Percentiles rank a stretch among this genome's conserved stretches.
Conservation (phyloP, 2,888 invertebrate species). For the Odontothrips loti region DNA sequence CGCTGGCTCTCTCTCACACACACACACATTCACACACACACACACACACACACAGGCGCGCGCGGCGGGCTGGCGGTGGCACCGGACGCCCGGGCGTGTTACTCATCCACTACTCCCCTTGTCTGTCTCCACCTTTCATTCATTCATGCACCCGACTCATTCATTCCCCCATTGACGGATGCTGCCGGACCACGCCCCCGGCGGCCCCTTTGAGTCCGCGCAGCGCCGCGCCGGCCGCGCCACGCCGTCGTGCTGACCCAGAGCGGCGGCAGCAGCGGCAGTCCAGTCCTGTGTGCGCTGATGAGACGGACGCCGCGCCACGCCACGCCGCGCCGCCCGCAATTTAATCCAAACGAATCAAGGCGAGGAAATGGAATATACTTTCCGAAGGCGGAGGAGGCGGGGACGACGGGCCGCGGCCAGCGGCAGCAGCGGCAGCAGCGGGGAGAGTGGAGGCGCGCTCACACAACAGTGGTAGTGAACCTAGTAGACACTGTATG, state of each 20-base stretch:
- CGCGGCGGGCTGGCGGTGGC: no score
- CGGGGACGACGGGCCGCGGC: not conserved
- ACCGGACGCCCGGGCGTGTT: no score
- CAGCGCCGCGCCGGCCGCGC: not conserved
- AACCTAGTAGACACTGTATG: no score
- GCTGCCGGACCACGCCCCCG: not conserved
- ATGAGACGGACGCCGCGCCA: not conserved
- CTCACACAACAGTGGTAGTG: no score
- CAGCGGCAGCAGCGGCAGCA: not conserved
- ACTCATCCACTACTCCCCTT: no score
- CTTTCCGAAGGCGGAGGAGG: not conserved
- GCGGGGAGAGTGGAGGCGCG: no score
- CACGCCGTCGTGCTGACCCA: not conserved
- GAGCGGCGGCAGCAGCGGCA: not conserved
- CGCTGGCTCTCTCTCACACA: no score
- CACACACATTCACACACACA: no score
- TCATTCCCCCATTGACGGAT: constrained; percentile 1
- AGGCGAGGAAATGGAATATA: constrained; percentile 7
- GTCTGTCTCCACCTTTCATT: not conserved
- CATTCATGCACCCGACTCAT: constrained; percentile 4
- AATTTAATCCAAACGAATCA: constrained; percentile 23
- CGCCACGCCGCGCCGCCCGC: not conserved
- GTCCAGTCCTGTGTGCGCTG: not conserved
- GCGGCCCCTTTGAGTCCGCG: not conserved
- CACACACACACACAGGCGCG: no score